Evolutionary conservation across 2,888 invertebrate genomes (phyloP).

Genomic region (Pyrrhosoma nymphula): DNA sequence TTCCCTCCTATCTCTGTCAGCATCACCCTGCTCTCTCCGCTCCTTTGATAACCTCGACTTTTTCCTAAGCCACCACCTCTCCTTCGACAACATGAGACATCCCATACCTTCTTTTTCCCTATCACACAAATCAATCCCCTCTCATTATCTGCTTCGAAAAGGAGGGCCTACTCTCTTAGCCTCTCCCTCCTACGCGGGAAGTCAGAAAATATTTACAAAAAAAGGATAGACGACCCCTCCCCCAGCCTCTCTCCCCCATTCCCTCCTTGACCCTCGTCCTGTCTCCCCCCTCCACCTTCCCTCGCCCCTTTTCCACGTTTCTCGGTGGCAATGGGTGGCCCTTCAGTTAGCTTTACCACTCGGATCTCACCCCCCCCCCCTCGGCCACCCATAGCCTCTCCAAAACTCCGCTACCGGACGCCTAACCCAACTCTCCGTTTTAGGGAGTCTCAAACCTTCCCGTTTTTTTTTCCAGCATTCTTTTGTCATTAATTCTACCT

Average conservation of each 20-base stretch:
- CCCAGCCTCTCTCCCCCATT: not conserved
- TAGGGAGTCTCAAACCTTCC: not conserved
- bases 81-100: conserved; percentile 23
- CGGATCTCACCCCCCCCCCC: not conserved
- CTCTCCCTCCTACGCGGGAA: not conserved
- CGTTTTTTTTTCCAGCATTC: not conserved
- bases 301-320: not conserved
- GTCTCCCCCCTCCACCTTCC: not conserved
- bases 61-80: conserved; percentile 11
- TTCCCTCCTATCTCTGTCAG: not conserved
- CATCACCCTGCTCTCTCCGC: conserved; percentile 29
- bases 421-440: not conserved
- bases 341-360: not conserved
- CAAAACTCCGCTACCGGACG: not conserved
- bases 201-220: conserved; percentile 20
- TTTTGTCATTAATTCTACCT: not conserved
- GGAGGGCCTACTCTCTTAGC: not conserved
- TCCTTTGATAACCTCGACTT: conserved; percentile 52
- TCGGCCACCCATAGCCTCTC: not conserved
- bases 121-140: conserved; percentile 57
- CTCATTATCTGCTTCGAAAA: conserved; percentile 66
- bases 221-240: not conserved
- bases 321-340: not conserved
- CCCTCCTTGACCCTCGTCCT: not conserved
- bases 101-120: conserved; percentile 52